Evolutionary conservation across 1,140 invertebrate genomes (phyloP).

Genomic region (Sarcophaga bullata): DNA sequence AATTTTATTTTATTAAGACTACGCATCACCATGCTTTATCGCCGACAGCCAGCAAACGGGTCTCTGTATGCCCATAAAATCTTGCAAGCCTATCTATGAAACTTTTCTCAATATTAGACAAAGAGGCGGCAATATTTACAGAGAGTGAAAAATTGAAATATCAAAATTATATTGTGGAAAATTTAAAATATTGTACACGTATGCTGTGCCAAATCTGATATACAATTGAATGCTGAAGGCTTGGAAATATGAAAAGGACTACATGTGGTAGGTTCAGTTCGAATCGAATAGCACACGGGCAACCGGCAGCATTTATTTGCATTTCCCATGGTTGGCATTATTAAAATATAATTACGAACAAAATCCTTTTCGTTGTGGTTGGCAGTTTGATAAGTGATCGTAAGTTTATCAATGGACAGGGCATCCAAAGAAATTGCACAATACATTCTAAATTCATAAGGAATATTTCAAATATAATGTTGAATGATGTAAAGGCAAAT

Average conservation of each 20-base stretch:
- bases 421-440: too few species aligned
- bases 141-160: background rate
- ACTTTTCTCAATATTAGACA: background rate
- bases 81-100: background rate
- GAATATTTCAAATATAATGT: background rate
- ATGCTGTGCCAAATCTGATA: background rate
- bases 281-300: conserved; percentile 62
- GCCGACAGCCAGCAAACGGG: background rate
- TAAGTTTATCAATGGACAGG: conserved; percentile 35
- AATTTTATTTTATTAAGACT: background rate
- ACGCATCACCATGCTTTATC: background rate
- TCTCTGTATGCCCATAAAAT: background rate
- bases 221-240: conserved; percentile 53
- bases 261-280: conserved; percentile 54
- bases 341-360: conserved; percentile 62
- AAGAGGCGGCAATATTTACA: background rate
- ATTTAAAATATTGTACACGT: background rate
- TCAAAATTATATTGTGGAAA: background rate
- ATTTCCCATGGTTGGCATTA: conserved; percentile 69
- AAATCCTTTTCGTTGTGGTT: conserved; percentile 58
- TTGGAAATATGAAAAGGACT: conserved; percentile 52
- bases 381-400: conserved; percentile 67
- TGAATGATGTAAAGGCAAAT: background rate
- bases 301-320: conserved; percentile 65
- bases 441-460: background rate